Base-by-base conservation (phyloP, 2,888 invertebrate genomes). In the Helobdella robusta region DNA sequence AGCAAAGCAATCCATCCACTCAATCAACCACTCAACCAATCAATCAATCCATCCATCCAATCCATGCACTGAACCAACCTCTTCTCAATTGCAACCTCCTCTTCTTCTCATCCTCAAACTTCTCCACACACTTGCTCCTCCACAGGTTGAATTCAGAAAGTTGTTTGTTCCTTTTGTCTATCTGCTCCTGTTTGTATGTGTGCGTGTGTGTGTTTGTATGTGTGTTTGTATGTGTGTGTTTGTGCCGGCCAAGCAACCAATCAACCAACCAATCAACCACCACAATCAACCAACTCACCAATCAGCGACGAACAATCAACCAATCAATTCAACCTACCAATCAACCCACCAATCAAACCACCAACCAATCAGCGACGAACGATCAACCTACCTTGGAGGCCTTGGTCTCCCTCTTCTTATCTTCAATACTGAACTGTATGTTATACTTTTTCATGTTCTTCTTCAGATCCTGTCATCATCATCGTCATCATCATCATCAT, bases 381-480 rank as follows among this genome's bases (percentile, higher is more conserved):
- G 8, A 30, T 20, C 18, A 20, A 34, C 72, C 69, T 75, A 84
- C 84, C 85, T 93, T 93, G 71, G 91, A 91, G 34, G 93, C 94
- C 76, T 90, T 89, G 69, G 87, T 90, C 79, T 89, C 85, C 66
- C 91, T 85, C 85, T 91, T 87, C 68, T 90, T 87, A 82, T 99
- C 98, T 82, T 97, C 93, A 75, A 88, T 88, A 80, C 97, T 95
- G 79, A 98, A 98, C 80, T 89, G 88, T 32, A 89, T 86, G 75
- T 91, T 91, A 83, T 91, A 95, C 78, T 92, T 93, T 84, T 97
- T 98, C 77, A 99, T 84, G 80, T 90, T 94, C 84, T 94, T 97
- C 82, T 90, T 92, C 70, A 94, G 90, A 46, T 97, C 93, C 83
- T 92, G 88, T 75, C 69, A 23, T 5, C 62, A 32, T 48, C 50